Conservation (phyloP, 2,797 vertebrate species). For the Vultur gryphus region DNA sequence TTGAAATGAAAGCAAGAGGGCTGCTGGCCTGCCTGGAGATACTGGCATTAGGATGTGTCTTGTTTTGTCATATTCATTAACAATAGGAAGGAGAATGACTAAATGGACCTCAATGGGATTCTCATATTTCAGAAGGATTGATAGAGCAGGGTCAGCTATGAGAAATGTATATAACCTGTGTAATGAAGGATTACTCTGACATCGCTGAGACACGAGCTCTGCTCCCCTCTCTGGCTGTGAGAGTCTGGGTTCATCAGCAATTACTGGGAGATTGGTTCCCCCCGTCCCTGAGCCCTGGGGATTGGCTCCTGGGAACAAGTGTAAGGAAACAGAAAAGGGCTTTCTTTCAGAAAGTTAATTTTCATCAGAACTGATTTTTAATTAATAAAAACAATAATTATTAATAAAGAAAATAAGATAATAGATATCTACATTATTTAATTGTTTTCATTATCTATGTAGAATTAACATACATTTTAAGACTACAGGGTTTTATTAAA, state of each 20-base stretch:
- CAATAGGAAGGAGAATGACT: neutral
- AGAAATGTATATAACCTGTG: neutral
- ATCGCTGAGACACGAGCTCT: neutral
- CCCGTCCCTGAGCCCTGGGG: neutral
- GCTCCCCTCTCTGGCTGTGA: neutral
- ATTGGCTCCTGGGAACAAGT: accelerated
- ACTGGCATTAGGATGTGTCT: neutral
- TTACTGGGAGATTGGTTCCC: neutral
- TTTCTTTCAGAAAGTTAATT: neutral
- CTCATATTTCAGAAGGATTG: slow-evolving; percentile 32
- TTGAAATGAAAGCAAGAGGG: neutral
- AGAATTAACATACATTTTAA: neutral
- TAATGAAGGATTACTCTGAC: neutral
- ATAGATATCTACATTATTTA: neutral
- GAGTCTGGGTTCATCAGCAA: neutral
- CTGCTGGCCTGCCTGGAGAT: neutral
- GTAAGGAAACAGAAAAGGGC: neutral
- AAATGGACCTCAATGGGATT: neutral
- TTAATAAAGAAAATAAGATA: neutral
- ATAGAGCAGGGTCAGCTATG: neutral
- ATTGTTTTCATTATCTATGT: neutral
- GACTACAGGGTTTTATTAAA: neutral
- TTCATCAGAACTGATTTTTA: neutral
- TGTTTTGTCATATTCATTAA: slow-evolving; percentile 28
- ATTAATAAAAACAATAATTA: neutral